Evolutionary conservation across 2,113 vertebrate species (phyloP), one percentile per base, ranked within the genome.

Genomic region (Orientallactaga bullata): DNA sequence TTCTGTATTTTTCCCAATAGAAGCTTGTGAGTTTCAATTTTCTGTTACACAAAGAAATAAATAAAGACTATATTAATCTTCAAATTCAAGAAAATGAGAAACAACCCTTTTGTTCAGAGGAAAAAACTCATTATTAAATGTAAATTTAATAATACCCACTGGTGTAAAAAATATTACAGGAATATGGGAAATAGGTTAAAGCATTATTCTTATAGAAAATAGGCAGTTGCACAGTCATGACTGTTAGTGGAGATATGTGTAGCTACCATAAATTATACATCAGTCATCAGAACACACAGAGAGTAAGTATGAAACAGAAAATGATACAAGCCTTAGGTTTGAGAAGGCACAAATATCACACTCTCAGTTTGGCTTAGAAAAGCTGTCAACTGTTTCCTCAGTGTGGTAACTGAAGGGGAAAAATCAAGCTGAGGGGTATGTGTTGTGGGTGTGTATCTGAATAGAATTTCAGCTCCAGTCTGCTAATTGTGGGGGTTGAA

Each of bases 311-410:
- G 37, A 84, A 76, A 66, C 55, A 90, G 39, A 92, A 90, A 93
- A 37, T 68, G 60, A 95, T 47, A 24, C 1, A 72, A 39, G 66
- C 26, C 80, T 91, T 72, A 26, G 93, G 93, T 3, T 6, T 90
- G 76, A 51, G 58, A 95, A 96, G 96, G 88, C 26, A 93, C 6
- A 83, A 92, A 89, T 13, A 93, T n/a, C 20, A 87, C 69, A 94
- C 47, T 84, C 16, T 4, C 86, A 47, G 1, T 91, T 77, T 88
- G 51, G 30, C 9, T 97, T 96, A 0, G 18, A 91, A 95, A 58
- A 92, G 83, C 42, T 94, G 24, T 85, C 32, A 89, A 18, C 66
- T 92, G 3, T 95, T 95, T 66, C 17, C 1, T 76, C 2, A 72
- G 21, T 47, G 21, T 85, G 69, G 76, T 89, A 87, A 95, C 7